Evolutionary conservation across 2,113 vertebrate genomes (phyloP).

Genomic region (Salvelinus sp.): DNA sequence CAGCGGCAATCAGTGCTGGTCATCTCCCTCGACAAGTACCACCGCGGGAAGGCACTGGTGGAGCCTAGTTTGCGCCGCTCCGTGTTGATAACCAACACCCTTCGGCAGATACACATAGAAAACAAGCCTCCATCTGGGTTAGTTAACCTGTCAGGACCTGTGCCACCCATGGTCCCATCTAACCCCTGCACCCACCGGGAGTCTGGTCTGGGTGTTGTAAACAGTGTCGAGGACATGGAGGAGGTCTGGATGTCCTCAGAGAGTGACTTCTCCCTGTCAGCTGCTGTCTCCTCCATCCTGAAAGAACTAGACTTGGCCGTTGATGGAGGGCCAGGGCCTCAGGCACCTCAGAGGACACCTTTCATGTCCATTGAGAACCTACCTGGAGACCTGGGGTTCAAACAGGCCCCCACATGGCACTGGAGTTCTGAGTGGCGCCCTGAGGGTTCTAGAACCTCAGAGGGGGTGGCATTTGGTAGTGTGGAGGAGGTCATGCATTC

Average conservation of each 20-base stretch:
- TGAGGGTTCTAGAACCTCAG: neutral
- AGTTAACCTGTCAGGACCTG: neutral
- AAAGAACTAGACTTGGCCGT: conserved; percentile 74
- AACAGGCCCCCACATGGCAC: conserved; percentile 29
- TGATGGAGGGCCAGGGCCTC: conserved; percentile 51
- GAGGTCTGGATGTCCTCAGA: conserved; percentile 66
- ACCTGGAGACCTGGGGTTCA: conserved; percentile 8
- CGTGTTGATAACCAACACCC: conserved; percentile 82
- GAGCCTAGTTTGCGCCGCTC: conserved; percentile 77
- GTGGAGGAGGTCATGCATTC: conserved; percentile 68
- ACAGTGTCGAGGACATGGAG: conserved; percentile 11
- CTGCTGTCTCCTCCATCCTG: conserved; percentile 74
- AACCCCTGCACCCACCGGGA: neutral
- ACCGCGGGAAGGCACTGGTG: conserved; percentile 66
- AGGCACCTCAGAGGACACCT: conserved; percentile 47
- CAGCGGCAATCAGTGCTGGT: conserved; percentile 80
- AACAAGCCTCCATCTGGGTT: neutral
- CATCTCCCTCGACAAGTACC: conserved; percentile 80
- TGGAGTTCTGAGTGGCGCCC: conserved; percentile 29
- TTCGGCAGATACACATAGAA: conserved; percentile 71
- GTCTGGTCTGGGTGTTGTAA: neutral
- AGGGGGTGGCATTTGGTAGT: conserved; percentile 36
- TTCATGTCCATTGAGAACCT: conserved; percentile 70
- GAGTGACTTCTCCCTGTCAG: conserved; percentile 66
- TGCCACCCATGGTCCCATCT: neutral